These are phyloP conservation scores for Rhynchonema sp. DNA, from an alignment of 2,888 invertebrate genomes.

Conservation along the genomic window DNA sequence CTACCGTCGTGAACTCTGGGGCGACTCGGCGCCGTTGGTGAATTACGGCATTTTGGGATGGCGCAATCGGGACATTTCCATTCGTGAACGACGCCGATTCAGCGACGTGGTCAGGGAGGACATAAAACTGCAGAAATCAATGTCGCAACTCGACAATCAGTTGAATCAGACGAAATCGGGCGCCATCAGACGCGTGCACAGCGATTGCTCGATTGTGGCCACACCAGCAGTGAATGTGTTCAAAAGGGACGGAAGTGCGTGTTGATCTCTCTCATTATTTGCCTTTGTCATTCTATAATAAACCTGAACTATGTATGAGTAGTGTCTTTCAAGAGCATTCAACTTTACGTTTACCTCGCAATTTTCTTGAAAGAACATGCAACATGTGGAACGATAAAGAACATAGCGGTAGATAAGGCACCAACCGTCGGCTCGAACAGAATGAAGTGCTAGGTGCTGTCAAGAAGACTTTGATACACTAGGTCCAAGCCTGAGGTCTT, in stretches of 20 bases:
- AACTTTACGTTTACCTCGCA: too few relatives aligned
- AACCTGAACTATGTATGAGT: too few relatives aligned
- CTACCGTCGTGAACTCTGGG: conserved; percentile 19
- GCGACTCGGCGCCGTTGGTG: conserved; percentile 19
- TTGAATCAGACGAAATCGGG: not conserved
- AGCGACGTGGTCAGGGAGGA: conserved; percentile 6
- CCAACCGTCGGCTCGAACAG: too few relatives aligned
- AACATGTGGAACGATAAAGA: too few relatives aligned
- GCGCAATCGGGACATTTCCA: conserved; percentile 22
- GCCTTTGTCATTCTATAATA: too few relatives aligned
- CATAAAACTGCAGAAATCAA: not conserved
- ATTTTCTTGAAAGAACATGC: too few relatives aligned
- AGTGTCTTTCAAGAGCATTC: too few relatives aligned
- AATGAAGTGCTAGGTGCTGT: not conserved
- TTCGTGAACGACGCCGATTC: conserved; percentile 16
- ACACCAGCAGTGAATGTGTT: not conserved
- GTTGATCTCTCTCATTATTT: too few relatives aligned
- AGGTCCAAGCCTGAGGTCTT: too few relatives aligned
- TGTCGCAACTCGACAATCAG: not conserved
- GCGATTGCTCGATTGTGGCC: not conserved
- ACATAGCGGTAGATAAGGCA: too few relatives aligned
- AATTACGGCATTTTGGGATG: conserved; percentile 19
- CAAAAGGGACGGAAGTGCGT: not conserved
- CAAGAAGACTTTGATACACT: too few relatives aligned
- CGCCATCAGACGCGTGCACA: not conserved